Evolutionary conservation across 2,113 vertebrate genomes (phyloP), one percentile per base, ranked within the genome.

Genomic region (Platanista minor): DNA sequence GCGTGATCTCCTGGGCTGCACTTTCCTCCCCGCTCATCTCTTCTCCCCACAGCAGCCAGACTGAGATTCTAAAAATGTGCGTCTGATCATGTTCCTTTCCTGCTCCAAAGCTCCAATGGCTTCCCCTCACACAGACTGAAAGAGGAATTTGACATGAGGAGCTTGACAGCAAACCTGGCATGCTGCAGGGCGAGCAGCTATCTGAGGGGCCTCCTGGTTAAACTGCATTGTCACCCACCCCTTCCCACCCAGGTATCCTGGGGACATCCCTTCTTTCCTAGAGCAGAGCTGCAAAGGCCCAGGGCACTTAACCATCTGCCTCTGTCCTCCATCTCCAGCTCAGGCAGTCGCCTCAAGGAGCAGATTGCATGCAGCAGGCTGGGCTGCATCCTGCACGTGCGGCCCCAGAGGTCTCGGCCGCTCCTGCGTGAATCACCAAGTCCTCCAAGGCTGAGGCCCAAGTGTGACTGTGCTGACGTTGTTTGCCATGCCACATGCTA

Each of bases 381-480:
- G 61, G 61, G 12, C 25, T 25, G 57, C 57, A 59, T 8, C 57
- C 23, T 59, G 23, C 57, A 59, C 20, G 21, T 25, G 21, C 21
- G 27, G 72, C 72, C 46, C 41, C 27, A 1, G 21, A 0, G 4
- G 4, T 11, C 61, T 62, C 3, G 27, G 61, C 29, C 61, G 0
- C 29, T 77, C 43, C 43, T 77, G 29, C 43, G 18, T 1, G 0
- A 49, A 33, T 33, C 29, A 0, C 74, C 74, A 49, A 20, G 74
- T 33, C 4, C 17, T 33, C 74, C 29, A 33, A 77, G 43, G 15
- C 29, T 29, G 46, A 75, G 74, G 74, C 9, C 4, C 74, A 49
- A 49, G 29, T 21, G 29, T 33, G 74, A 46, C 43, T 49, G 43
- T 0, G 0, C 74, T 33, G 74, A 20, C 0, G 5, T 20, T 75